Evolutionary conservation across 2,797 vertebrate genomes (phyloP).

Genomic region (Parambassis ranga): DNA sequence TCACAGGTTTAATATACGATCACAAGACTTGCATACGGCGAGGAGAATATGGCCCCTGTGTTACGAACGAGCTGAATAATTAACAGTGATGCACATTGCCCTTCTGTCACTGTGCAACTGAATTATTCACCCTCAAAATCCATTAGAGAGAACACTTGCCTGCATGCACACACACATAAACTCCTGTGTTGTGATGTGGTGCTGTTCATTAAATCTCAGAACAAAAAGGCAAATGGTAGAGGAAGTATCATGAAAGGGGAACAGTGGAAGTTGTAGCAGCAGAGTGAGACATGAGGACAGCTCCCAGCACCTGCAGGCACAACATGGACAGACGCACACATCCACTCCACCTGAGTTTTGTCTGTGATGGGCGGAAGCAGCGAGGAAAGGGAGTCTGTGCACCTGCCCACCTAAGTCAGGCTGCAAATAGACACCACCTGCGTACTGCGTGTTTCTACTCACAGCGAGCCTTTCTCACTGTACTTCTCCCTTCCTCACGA

Average conservation of each 20-base stretch:
- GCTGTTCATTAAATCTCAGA: background rate
- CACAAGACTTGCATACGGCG: conserved; percentile 24
- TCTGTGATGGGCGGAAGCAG: conserved; percentile 29
- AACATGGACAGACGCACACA: background rate
- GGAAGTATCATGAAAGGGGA: conserved; percentile 18
- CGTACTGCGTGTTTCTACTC: conserved; percentile 21
- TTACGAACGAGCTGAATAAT: conserved; percentile 69
- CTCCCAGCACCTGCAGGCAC: conserved; percentile 8
- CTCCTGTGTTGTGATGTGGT: background rate
- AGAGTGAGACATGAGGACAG: conserved; percentile 13
- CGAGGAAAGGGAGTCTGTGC: conserved; percentile 40
- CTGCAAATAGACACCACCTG: conserved; percentile 62
- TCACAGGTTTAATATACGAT: conserved; percentile 3
- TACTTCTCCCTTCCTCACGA: background rate
- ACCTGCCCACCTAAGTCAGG: conserved; percentile 54
- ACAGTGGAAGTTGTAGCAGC: conserved; percentile 25
- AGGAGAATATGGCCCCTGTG: conserved; percentile 57
- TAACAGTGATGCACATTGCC: conserved; percentile 65
- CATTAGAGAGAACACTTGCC: conserved; percentile 27
- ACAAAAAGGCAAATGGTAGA: conserved; percentile 11
- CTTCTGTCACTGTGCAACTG: conserved; percentile 60
- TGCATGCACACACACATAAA: background rate
- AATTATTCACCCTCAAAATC: conserved; percentile 70
- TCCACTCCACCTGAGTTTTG: conserved; percentile 15
- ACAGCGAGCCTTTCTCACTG: conserved; percentile 13